Conservation (phyloP, 2,888 invertebrate species). For the Sepiola atlantica region DNA sequence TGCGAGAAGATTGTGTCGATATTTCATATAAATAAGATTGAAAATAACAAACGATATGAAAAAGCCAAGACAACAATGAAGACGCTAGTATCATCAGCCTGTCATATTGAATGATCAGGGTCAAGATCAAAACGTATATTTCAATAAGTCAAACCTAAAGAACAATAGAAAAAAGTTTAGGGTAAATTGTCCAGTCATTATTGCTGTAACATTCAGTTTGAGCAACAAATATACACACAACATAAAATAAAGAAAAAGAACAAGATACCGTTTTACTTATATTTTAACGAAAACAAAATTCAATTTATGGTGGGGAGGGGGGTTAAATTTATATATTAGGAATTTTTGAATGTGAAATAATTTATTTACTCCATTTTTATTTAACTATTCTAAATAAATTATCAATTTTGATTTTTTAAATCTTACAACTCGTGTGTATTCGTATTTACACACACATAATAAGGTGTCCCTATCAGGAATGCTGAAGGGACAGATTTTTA, state of each 20-base stretch:
- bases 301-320: too few species aligned
- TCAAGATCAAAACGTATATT: background rate
- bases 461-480: too few species aligned
- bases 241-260: background rate
- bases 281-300: too few species aligned
- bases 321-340: too few species aligned
- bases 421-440: too few species aligned
- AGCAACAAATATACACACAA: background rate
- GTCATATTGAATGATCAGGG: background rate
- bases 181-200: background rate
- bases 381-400: too few species aligned
- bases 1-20: too few species aligned
- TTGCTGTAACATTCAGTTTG: background rate
- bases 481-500: too few species aligned
- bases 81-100: background rate
- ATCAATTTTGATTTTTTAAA: too few species aligned
- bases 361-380: too few species aligned
- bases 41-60: background rate
- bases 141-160: background rate
- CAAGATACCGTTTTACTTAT: background rate
- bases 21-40: background rate
- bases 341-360: too few species aligned
- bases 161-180: background rate
- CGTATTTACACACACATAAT: too few species aligned
- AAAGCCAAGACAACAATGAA: background rate